These are phyloP conservation scores for Cheilosia grossa DNA, from an alignment of 2,888 invertebrate genomes.

Conservation along the genomic window DNA sequence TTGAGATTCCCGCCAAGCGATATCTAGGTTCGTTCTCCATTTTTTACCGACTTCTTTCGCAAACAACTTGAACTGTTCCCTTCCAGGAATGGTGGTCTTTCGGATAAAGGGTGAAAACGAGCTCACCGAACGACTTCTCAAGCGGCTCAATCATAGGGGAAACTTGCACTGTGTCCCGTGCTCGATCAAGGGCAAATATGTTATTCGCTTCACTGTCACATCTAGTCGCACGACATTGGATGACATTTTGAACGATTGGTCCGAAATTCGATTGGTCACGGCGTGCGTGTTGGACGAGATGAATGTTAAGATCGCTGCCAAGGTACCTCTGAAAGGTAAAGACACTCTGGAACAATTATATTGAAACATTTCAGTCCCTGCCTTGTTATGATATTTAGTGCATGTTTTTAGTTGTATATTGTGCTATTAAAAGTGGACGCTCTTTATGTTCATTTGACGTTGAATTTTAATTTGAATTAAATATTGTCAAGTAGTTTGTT, in stretches of 20 bases:
- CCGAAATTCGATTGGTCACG: conserved; percentile 90
- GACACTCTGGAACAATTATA: not conserved
- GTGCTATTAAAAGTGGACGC: conserved; percentile 23
- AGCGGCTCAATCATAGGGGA: conserved; percentile 93
- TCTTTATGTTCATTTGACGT: not conserved
- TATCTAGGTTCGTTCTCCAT: conserved; percentile 85
- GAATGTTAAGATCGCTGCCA: conserved; percentile 84
- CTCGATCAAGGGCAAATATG: conserved; percentile 93
- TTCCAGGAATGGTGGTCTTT: conserved; percentile 93
- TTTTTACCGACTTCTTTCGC: not conserved
- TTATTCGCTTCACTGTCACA: conserved; percentile 95
- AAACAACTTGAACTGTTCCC: not conserved
- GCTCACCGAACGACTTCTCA: conserved; percentile 93
- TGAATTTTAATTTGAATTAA: not conserved
- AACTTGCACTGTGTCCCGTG: conserved; percentile 97
- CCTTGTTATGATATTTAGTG: not conserved
- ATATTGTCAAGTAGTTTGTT: not conserved
- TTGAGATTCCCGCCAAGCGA: conserved; percentile 94
- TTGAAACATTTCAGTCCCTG: not conserved
- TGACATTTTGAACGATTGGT: conserved; percentile 93
- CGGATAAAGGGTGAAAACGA: conserved; percentile 93
- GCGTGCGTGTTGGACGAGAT: conserved; percentile 88
- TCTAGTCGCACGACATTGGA: conserved; percentile 92
- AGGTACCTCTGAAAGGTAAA: conserved; percentile 90
- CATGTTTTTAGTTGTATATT: conserved; percentile 9